Evolutionary conservation across 1,140 invertebrate species (phyloP), one percentile per base, ranked within the genome.

Genomic region (Rhyacophila brunnea): DNA sequence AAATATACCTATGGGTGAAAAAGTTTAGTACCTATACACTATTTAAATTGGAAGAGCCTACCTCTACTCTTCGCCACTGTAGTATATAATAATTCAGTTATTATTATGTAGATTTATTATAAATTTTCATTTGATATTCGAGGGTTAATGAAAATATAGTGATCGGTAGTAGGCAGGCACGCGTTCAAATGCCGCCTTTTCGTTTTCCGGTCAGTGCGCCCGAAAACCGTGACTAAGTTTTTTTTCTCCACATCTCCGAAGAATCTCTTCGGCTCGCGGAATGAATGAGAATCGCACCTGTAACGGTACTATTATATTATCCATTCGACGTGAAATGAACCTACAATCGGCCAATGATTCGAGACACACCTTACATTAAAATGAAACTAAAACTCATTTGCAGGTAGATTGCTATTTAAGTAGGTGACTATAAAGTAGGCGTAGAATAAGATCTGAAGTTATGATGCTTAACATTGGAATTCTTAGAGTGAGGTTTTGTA

Each of bases 201-300:
- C 23, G 23, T 3, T 28, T 54, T 54, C 51, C 51, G 51, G 51
- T 45, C 51, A 45, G 51, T 42, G 51, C 51, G 51, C 44, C 51
- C 51, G 51, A 54, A 54, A 54, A 54, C 40, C 51, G 51, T 54
- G 51, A 54, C 51, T 34, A 40, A 44, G 40, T 54, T 44, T 54
- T 54, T 52, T 52, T 54, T 34, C 40, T 32, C 51, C 40, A 28
- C 23, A 28, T 54, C 40, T 54, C 51, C 13, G 44, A 44, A 54
- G 42, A 44, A 54, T 52, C 23, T 28, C n/a, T n/a, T 42, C 51
- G 51, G 44, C 40, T 54, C 23, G 51, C 46, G 17, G 20, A 14
- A 13, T 11, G 23, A 42, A 45, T 45, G 18, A 38, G 19, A 54
- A 54, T 54, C 23, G 51, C 51, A 45, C 35, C 35, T 54, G 50